A percentile compares a stretch with the other conserved stretches of the same genome.
Conservation (phyloP, 2,888 invertebrate genomes). For the Scelioninae gen. 1 region DNA sequence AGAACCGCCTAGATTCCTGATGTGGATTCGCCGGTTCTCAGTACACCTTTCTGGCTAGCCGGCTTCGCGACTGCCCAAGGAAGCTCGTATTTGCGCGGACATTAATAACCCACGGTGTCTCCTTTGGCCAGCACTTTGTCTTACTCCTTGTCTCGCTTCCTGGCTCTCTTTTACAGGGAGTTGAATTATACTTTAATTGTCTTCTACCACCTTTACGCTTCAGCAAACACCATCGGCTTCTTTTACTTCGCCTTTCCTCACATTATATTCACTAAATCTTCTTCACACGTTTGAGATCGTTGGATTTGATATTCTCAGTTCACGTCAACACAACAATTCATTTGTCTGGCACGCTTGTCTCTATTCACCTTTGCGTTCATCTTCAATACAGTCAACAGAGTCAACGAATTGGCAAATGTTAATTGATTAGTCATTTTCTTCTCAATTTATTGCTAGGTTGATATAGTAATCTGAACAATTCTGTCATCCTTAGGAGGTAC, state of each 20-base stretch:
- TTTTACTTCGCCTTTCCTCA: conserved; percentile 37
- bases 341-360: conserved; percentile 18
- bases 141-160: conserved; percentile 73
- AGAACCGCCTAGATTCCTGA: conserved; percentile 10
- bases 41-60: conserved; percentile 34
- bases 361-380: background rate
- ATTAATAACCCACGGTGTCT: conserved; percentile 84
- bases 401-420: conserved; percentile 1
- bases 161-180: conserved; percentile 73
- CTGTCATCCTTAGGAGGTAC: background rate
- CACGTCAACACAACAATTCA: conserved; percentile 44
- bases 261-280: conserved; percentile 65
- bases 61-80: conserved; percentile 75
- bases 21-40: conserved; percentile 17
- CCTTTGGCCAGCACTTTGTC: conserved; percentile 84
- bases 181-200: conserved; percentile 78
- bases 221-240: conserved; percentile 72
- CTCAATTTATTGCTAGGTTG: conserved; percentile 11
- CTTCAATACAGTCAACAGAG: no score
- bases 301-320: conserved; percentile 48
- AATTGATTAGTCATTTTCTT: conserved; percentile 27
- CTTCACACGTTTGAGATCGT: conserved; percentile 40
- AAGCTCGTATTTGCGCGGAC: conserved; percentile 82
- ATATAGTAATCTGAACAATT: no score
- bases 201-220: conserved; percentile 70